Percentiles rank a stretch among this genome's conserved stretches.
Evolutionary conservation across 2,113 vertebrate species (phyloP).

Genomic region (Myocastor coypus): DNA sequence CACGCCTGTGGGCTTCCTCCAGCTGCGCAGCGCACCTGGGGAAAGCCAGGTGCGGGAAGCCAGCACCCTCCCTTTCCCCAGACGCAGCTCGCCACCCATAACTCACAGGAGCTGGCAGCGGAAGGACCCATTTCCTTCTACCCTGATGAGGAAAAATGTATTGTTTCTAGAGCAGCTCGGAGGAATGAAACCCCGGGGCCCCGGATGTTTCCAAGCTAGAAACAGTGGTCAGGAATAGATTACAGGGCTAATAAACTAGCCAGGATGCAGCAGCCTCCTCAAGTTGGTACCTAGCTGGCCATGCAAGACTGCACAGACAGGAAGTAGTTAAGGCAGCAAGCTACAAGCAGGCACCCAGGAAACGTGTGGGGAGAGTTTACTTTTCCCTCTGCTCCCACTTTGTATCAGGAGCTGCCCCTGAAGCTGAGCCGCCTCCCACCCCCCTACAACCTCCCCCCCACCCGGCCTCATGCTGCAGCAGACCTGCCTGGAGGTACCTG

Average conservation of each 20-base stretch:
- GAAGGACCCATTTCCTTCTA: neutral
- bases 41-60: neutral
- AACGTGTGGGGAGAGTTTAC: neutral
- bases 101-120: neutral
- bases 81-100: neutral
- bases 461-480: no score
- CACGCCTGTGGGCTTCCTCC: neutral
- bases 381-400: neutral
- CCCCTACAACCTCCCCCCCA: no score
- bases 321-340: neutral
- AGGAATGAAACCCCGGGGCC: neutral
- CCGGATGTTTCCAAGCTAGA: neutral
- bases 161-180: neutral
- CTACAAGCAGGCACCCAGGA: neutral
- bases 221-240: neutral
- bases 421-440: neutral
- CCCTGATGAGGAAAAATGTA: neutral
- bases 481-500: neutral
- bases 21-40: neutral
- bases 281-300: neutral
- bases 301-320: no score
- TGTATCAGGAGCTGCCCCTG: neutral
- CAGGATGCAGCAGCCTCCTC: neutral
- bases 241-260: neutral
- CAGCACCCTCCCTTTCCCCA: neutral